These are phyloP conservation scores for Pterophyllum scalare DNA, from an alignment of 2,113 vertebrate species.

Conservation along the genomic window DNA sequence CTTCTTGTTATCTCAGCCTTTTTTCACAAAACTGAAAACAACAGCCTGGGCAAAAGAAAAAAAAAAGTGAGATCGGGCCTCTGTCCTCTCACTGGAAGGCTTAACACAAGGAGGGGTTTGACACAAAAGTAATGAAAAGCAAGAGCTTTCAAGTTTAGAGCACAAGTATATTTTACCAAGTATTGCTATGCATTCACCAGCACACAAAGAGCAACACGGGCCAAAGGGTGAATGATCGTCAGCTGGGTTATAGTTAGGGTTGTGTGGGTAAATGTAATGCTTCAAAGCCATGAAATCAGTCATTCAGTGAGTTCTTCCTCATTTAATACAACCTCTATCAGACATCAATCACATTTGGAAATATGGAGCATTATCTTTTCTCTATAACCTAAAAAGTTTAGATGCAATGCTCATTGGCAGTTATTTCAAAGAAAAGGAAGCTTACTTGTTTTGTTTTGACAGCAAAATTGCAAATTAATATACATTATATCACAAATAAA, in stretches of 20 bases:
- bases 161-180: neutral
- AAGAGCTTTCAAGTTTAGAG: neutral
- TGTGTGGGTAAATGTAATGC: neutral
- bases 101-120: neutral
- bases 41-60: neutral
- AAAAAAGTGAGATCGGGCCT: neutral
- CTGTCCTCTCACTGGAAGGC: neutral
- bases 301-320: neutral
- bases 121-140: neutral
- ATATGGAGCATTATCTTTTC: no score
- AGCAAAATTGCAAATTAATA: no score
- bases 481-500: no score
- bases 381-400: no score
- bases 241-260: neutral
- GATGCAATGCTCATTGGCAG: no score
- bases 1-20: conserved; percentile 46
- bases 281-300: neutral
- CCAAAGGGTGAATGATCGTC: neutral
- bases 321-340: neutral
- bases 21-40: conserved; percentile 31
- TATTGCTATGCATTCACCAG: neutral
- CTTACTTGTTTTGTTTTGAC: no score
- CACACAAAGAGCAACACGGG: neutral
- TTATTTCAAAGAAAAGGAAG: no score
- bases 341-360: neutral